phyloP scores from a whole-genome alignment of 2,888 invertebrate genomes.

The Molorchus minor region DNA sequence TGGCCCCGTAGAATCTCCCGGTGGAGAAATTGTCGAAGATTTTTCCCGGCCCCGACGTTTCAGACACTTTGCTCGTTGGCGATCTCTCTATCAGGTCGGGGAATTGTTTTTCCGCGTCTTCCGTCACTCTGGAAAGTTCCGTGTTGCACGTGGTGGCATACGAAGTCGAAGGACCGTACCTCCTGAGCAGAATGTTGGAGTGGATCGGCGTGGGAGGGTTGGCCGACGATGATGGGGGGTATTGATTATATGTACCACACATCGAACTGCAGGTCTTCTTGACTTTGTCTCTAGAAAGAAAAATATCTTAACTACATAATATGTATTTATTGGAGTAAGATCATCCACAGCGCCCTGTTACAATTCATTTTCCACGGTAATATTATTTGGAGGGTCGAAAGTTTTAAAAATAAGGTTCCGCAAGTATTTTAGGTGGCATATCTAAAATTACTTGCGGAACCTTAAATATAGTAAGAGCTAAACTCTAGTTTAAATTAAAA shows the following conservation, averaged over 20 bases:
- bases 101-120: conserved; percentile 53
- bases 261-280: conserved; percentile 59
- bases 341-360: too few relatives aligned
- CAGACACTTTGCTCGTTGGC: conserved; percentile 42
- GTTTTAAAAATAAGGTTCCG: too few relatives aligned
- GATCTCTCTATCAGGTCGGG: conserved; percentile 60
- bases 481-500: too few relatives aligned
- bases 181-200: conserved; percentile 11
- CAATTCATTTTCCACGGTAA: too few relatives aligned
- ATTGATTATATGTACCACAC: conserved; percentile 61
- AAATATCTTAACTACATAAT: conserved; percentile 48
- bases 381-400: too few relatives aligned
- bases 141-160: conserved; percentile 48
- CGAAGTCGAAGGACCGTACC: conserved; percentile 23
- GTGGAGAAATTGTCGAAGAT: conserved; percentile 15
- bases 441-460: too few relatives aligned
- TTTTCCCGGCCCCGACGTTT: conserved; percentile 5
- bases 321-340: too few relatives aligned
- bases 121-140: conserved; percentile 52
- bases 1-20: conserved; percentile 23
- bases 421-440: too few relatives aligned
- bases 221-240: conserved; percentile 46
- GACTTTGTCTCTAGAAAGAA: conserved; percentile 63
- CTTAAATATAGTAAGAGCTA: too few relatives aligned
- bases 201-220: conserved; percentile 49